phyloP scores from a whole-genome alignment of 2,888 invertebrate species.

The Aphidoletes aphidimyza region DNA sequence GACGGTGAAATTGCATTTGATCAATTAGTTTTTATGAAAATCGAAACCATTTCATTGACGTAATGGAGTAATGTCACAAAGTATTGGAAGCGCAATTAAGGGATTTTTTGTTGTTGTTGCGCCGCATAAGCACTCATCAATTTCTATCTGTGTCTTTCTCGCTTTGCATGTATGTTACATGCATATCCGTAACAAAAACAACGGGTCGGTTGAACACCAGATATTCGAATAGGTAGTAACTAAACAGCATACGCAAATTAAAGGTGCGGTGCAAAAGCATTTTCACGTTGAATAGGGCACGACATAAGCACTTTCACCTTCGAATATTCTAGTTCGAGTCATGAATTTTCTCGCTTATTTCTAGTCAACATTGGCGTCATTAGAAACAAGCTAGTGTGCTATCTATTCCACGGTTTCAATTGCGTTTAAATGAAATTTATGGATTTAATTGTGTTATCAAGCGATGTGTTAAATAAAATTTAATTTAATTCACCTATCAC shows the following conservation, averaged over 20 bases:
- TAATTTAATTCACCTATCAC: no score
- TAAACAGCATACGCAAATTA: neutral
- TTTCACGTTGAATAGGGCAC: neutral
- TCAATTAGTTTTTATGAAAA: neutral
- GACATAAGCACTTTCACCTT: neutral
- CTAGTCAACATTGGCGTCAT: neutral
- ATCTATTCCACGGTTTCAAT: no score
- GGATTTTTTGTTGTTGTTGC: neutral
- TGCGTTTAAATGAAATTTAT: neutral
- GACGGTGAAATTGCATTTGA: no score
- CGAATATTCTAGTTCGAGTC: neutral
- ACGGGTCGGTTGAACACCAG: neutral
- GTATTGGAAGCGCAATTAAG: neutral
- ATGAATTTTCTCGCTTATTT: neutral
- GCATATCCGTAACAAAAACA: neutral
- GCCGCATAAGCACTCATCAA: neutral
- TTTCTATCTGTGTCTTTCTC: neutral
- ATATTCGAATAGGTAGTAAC: neutral
- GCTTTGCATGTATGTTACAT: neutral
- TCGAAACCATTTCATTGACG: neutral
- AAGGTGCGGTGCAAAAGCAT: neutral
- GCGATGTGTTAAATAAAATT: slow-evolving; percentile 57
- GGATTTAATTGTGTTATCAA: slow-evolving; percentile 24
- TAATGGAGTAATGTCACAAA: neutral
- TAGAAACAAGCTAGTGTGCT: neutral